Base-by-base conservation (phyloP, 2,797 vertebrate genomes). In the Phalanger gymnotis region DNA sequence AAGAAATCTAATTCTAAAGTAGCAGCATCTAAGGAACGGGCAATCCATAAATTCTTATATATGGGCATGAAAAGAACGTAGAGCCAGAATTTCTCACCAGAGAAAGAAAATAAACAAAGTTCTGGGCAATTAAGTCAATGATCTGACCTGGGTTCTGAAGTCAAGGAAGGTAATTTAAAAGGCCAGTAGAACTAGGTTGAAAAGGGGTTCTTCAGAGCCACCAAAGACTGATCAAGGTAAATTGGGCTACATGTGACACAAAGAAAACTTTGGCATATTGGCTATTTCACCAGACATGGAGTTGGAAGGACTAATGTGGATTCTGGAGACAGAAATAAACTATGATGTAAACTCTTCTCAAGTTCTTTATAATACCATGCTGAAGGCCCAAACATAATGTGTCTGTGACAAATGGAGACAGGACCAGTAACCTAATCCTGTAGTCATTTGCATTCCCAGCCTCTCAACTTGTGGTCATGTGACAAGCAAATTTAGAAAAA, bases 401-500 rank as follows among this genome's bases (percentile, higher is more conserved):
- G 16, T 94, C 55, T 93, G 90, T 95, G 91, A 96, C 94, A 97
- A 96, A 94, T 40, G 10, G 66, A 94, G 51, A 57, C 19, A 51
- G 40, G 57, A 9, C 54, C 54, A 14, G 93, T 91, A 96, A 97
- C 94, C 66, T 92, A 96, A 97, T 94, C 61, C 90, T 92, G 47
- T n/a, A 53, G 16, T 54, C 47, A 95, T 97, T 97, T 98, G 96
- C 96, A 97, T 98, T 55, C 10, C 58, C 92, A 90, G 54, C 54
- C n/a, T 96, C 61, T 53, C 73, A 91, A 56, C 47, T 54, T 92
- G n/a, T 51, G 52, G n/a, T 93, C 95, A 94, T 0, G 3, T 91
- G 93, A 95, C 54, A 96, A 96, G 61, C 94, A 96, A 97, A 97
- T 95, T 92, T 97, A 95, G 93, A 96, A 92, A 96, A 95, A 89